A percentile compares a stretch with the other conserved stretches of the same genome.
Conservation (phyloP, 2,797 vertebrate species). For the Chaenodraco wilsoni region DNA sequence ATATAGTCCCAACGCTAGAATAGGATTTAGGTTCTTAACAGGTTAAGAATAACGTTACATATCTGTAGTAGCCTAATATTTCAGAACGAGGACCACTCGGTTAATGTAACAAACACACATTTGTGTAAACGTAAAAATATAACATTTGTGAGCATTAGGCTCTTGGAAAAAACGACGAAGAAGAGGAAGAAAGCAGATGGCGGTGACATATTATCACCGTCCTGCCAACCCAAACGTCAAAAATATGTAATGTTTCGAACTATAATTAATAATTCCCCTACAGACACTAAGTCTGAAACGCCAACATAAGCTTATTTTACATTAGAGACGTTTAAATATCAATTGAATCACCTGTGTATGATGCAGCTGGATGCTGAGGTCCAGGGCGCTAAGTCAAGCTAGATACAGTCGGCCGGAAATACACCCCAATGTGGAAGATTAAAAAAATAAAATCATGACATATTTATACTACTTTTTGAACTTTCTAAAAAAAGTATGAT, state of each 20-base stretch:
- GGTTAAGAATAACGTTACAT: not conserved
- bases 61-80: not conserved
- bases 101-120: not conserved
- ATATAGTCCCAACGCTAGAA: not conserved
- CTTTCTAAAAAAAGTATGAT: accelerated
- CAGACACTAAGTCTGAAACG: not conserved
- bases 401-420: not conserved
- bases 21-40: not conserved
- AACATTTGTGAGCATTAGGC: not conserved
- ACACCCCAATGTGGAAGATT: accelerated
- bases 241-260: not conserved
- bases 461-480: not conserved
- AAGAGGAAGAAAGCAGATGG: not conserved
- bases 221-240: not conserved
- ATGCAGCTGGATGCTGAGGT: conserved; percentile 29
- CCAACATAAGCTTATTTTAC: accelerated
- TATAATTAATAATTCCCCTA: not conserved
- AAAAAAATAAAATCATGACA: conserved; percentile 21
- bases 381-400: conserved; percentile 1
- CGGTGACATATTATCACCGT: not conserved
- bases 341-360: not conserved
- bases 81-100: not conserved
- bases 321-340: accelerated
- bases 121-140: not conserved
- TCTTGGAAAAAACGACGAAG: too few species aligned